Evolutionary conservation across 2,888 invertebrate genomes (phyloP), one percentile per base, ranked within the genome.

Genomic region (Troides aeacus): DNA sequence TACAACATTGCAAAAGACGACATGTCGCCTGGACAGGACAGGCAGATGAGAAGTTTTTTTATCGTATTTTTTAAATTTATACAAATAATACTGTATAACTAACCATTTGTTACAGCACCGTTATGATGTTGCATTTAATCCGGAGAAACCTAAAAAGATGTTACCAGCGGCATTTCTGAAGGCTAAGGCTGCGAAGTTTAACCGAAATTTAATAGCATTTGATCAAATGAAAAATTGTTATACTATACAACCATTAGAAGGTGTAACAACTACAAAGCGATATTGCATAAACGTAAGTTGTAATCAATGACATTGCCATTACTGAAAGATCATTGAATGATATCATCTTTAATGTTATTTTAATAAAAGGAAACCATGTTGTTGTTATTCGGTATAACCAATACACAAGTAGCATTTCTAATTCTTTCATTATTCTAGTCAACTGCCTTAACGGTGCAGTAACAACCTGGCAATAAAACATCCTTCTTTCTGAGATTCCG

Each of bases 61-160:
- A 39, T 7, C 10, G 7, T 39, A 10, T 39, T 4, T 46, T 46
- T 46, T 15, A 17, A 46, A 46, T 46, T 46, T 46, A 15, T 30
- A 3, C 30, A 30, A 30, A 30, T 30, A 30, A 30, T 30, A 30
- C 30, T 15, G 46, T 12, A 46, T 17, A 53, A 7, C 42, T 70
- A 17, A n/a, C 2, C 42, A 30, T 76, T 69, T 71, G 64, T 91
- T 91, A 66, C 82, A 93, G 81, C 86, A 93, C 79, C 98, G 99
- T 79, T 99, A 99, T 84, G 99, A 99, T 78, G 96, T 98, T 0
- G 91, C 86, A 0, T 93, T 97, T 53, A 88, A 82, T 1, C 96
- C 97, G 0, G 96, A 96, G 21, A 94, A 85, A 60, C 96, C 96
- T 0, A 96, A 95, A 76, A 94, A 94, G 75, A 86, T 95, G 74